phyloP scores from a whole-genome alignment of 2,113 vertebrate species.

The Saccopteryx bilineata region DNA sequence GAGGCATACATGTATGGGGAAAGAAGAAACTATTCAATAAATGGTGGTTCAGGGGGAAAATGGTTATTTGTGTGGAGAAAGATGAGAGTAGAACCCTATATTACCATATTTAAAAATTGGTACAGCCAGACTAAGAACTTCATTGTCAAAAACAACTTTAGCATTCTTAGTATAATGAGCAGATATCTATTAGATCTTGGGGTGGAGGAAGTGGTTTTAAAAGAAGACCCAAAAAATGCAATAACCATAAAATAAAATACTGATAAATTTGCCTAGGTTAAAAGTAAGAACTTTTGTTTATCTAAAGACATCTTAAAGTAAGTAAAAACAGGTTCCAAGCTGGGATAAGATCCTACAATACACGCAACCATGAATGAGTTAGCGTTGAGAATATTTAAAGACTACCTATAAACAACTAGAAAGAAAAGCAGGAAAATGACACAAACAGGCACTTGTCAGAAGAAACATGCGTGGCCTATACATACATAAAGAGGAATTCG shows the following conservation, averaged over 20 bases:
- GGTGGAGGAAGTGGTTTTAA: background rate
- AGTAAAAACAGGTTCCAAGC: conserved; percentile 35
- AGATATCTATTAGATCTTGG: conserved; percentile 20
- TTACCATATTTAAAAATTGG: conserved; percentile 41
- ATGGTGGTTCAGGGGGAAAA: background rate
- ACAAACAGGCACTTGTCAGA: conserved; percentile 45
- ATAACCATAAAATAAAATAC: conserved; percentile 56
- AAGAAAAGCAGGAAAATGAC: conserved; percentile 46
- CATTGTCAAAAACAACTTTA: conserved; percentile 43
- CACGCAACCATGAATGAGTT: conserved; percentile 43
- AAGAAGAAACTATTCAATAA: conserved; percentile 53
- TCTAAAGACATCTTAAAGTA: conserved; percentile 58
- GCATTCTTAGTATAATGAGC: conserved; percentile 20
- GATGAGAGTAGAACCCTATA: conserved; percentile 25
- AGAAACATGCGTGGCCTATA: background rate
- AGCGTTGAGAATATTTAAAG: conserved; percentile 52
- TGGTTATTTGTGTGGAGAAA: conserved; percentile 1
- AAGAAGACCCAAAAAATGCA: conserved; percentile 9
- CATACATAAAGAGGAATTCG: background rate
- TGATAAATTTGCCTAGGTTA: conserved; percentile 58
- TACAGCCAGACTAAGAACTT: conserved; percentile 2
- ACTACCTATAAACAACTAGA: background rate
- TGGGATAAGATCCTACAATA: conserved; percentile 11
- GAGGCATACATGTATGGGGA: background rate
- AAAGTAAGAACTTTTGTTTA: conserved; percentile 43